A percentile compares a stretch with the other conserved stretches of the same genome.
These are phyloP conservation scores for Anthoscopus minutus DNA, from an alignment of 2,113 vertebrate genomes.

Conservation along the genomic window DNA sequence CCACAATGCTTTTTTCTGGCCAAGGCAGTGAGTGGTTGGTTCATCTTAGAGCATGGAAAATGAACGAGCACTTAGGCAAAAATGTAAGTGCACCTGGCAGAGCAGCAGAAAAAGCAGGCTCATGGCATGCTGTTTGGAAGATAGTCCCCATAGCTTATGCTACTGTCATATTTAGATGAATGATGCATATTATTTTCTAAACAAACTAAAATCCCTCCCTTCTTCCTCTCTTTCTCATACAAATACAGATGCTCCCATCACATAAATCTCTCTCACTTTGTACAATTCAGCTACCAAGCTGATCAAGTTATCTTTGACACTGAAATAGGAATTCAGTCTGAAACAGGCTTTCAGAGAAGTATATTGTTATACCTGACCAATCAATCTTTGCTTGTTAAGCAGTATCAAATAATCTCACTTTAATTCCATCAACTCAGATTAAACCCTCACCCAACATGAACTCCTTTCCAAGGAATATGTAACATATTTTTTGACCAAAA, in stretches of 20 bases:
- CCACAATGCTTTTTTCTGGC: background rate
- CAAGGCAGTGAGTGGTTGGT: accelerated
- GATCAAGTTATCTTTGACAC: background rate
- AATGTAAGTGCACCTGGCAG: background rate
- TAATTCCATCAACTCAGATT: background rate
- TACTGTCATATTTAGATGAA: constrained; percentile 38
- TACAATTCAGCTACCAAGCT: background rate
- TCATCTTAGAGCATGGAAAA: background rate
- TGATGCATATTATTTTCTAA: constrained; percentile 31
- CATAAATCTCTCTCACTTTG: background rate
- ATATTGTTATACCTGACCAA: background rate
- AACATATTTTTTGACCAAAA: background rate
- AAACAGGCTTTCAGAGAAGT: background rate
- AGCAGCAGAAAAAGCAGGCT: background rate
- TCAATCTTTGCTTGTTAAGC: background rate
- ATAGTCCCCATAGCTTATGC: background rate
- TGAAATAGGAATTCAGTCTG: background rate
- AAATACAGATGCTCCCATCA: background rate
- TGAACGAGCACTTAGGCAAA: background rate
- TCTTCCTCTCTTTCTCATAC: background rate
- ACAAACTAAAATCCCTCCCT: background rate
- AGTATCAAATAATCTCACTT: background rate
- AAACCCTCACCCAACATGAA: background rate
- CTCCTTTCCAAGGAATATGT: background rate
- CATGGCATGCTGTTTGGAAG: background rate